Base-by-base conservation (phyloP, 2,888 invertebrate species). In the Leucoptera coffeella region DNA sequence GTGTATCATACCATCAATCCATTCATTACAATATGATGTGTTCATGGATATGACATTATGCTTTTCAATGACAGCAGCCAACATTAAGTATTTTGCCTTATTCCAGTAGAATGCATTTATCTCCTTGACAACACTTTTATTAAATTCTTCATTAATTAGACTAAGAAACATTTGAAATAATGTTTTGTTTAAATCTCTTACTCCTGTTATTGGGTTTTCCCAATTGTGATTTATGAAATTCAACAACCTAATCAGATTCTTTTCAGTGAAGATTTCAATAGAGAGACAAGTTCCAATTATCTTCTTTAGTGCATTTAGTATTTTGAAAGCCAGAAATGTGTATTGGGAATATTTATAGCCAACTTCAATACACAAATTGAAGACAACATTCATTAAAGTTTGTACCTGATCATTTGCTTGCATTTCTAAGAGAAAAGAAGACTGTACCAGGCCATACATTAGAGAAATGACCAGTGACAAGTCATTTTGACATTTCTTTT, bases 141-240 rank as follows among this genome's bases (percentile, higher is more conserved):
- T 56, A 39, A 38, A 40, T 17, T 38, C 29, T 22, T 42, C 30
- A 36, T 56, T 41, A 28, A 51, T 25, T 24, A 47, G 37, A 14
- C 35, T 40, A 29, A 65, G 37, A 23, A 50, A 47, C 33, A 40
- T 69, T 51, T 41, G 48, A 38, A 77, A 75, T 32, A 77, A 48
- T 9, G 39, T 43, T 32, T 61, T 57, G 36, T 74, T 77, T 22
- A 71, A 49, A 38, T 74, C 75, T 37, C 73, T 59, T 6, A 77
- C 56, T 27, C 75, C 76, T 30, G 64, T 62, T 7, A 77, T 56
- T 12, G 75, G 71, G 37, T 74, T 78, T 38, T 77, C 76, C 78
- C 78, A 79, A 39, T 78, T 79, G 25, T 77, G 72, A 38, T 73
- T 74, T 5, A 74, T 56, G 31, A 77, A 47, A 33, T 57, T 51